Evolutionary conservation across 2,113 vertebrate species (phyloP).

Genomic region (Rhea pennata): DNA sequence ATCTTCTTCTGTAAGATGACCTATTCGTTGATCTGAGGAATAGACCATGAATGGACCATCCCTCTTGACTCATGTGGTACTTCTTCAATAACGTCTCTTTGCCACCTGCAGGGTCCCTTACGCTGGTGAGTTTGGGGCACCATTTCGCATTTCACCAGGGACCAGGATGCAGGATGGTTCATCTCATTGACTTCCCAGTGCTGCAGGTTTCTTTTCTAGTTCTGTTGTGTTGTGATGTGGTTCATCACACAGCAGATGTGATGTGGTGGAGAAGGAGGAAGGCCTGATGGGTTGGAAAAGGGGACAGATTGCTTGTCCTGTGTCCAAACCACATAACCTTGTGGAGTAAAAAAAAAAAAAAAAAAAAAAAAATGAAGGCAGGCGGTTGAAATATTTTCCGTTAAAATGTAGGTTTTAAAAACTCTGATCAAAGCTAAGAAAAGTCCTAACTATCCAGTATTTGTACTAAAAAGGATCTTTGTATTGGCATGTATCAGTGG

Average conservation of each 20-base stretch:
- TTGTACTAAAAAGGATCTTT: background rate
- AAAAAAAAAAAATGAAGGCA: no score
- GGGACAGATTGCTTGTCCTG: background rate
- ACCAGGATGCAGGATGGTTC: background rate
- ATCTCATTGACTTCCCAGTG: background rate
- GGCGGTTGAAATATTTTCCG: background rate
- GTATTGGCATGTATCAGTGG: background rate
- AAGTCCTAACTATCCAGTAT: background rate
- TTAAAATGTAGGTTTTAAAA: background rate
- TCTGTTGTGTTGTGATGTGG: accelerated
- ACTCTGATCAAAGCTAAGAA: background rate
- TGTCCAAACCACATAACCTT: background rate
- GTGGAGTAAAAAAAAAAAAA: no score
- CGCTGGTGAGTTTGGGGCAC: background rate
- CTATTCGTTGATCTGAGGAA: background rate
- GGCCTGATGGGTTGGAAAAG: background rate
- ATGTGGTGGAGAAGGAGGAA: background rate
- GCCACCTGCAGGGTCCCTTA: background rate
- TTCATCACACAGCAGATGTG: background rate
- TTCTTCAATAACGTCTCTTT: background rate
- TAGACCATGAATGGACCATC: background rate
- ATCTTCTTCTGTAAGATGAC: background rate
- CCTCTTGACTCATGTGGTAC: background rate
- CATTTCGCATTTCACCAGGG: background rate
- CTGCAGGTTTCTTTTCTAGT: background rate